These are phyloP conservation scores for Leptosomus discolor DNA, from an alignment of 2,113 vertebrate genomes.

Conservation along the genomic window DNA sequence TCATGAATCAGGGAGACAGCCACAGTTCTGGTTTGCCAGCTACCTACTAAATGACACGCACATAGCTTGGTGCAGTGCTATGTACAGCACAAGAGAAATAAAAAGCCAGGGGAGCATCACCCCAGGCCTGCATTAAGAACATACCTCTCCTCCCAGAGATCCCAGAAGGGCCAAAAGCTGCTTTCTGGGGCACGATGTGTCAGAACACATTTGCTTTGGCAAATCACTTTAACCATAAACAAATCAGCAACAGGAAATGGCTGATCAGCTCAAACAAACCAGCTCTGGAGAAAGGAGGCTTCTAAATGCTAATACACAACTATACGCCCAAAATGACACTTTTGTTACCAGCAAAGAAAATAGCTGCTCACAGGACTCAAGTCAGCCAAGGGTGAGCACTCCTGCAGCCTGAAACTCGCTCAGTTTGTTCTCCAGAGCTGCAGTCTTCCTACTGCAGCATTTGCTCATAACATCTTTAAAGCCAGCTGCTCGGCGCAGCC, in stretches of 20 bases:
- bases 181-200: not conserved
- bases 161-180: slow-evolving; percentile 4
- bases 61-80: not conserved
- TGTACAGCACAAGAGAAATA: not conserved
- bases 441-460: not conserved
- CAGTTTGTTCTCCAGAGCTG: not conserved
- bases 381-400: slow-evolving; percentile 10
- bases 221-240: slow-evolving; percentile 42
- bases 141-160: not conserved
- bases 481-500: not conserved
- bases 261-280: slow-evolving; percentile 17
- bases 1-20: not conserved
- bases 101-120: not conserved
- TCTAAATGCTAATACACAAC: not conserved
- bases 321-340: not conserved
- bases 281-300: not conserved
- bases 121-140: not conserved
- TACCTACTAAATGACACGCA: not conserved
- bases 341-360: not conserved
- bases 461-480: not conserved
- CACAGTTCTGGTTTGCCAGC: slow-evolving; percentile 9
- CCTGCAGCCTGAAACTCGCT: not conserved
- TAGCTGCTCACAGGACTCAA: not conserved
- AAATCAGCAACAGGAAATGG: slow-evolving; percentile 39
- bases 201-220: slow-evolving; percentile 24